These are phyloP conservation scores for Karalla daura DNA, from an alignment of 2,797 vertebrate genomes.

Conservation along the genomic window DNA sequence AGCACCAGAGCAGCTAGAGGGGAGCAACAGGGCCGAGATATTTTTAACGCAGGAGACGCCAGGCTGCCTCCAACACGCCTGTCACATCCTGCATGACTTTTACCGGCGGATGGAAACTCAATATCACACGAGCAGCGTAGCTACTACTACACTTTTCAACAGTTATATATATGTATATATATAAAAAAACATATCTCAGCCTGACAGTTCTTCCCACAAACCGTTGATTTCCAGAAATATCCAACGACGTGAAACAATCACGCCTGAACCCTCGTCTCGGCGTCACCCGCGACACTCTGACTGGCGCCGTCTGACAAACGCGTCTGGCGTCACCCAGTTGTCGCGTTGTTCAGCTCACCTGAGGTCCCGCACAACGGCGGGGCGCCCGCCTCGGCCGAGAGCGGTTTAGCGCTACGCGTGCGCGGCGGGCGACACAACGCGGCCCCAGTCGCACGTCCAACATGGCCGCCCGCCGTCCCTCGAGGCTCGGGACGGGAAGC, in stretches of 20 bases:
- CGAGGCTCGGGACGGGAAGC: no score
- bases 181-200: constrained; percentile 15
- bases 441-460: no score
- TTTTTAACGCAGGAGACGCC: constrained; percentile 8
- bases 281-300: background rate
- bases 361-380: background rate
- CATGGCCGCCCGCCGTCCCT: no score
- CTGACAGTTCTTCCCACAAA: background rate
- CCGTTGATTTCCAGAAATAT: constrained; percentile 24
- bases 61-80: background rate
- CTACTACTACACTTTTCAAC: constrained; percentile 20
- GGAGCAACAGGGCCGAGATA: constrained; percentile 8
- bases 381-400: constrained; percentile 7
- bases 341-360: constrained; percentile 3
- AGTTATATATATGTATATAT: constrained; percentile 32
- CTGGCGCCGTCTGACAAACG: constrained; percentile 21
- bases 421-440: no score
- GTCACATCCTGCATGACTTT: constrained; percentile 17
- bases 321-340: constrained; percentile 6
- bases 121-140: constrained; percentile 22
- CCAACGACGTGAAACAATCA: constrained; percentile 26
- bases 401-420: background rate
- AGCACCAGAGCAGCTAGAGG: constrained; percentile 62
- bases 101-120: constrained; percentile 23
- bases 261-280: constrained; percentile 4